Conservation (phyloP, 2,113 vertebrate genomes). For the Prunella fulvescens region DNA sequence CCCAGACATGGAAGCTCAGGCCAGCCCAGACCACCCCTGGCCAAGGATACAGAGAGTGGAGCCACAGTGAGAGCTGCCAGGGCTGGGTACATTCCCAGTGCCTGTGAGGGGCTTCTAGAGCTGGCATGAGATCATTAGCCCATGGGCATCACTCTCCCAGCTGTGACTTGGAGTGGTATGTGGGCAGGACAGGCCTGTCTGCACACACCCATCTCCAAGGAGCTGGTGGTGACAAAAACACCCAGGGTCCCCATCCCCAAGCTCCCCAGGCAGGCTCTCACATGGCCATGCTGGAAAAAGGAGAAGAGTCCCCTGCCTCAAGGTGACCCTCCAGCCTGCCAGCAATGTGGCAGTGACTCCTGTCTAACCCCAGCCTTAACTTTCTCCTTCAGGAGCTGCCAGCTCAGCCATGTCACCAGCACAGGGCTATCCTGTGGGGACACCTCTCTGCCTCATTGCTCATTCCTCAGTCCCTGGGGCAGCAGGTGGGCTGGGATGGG, state of each 20-base stretch:
- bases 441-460: not conserved
- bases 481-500: not conserved
- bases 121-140: not conserved
- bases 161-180: not conserved
- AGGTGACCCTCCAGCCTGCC: not conserved
- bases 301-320: not conserved
- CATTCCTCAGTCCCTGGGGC: rapidly evolving
- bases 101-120: not conserved
- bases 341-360: not conserved
- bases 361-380: not conserved
- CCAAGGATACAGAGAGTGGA: not conserved
- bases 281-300: not conserved
- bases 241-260: not conserved
- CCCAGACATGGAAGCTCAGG: not conserved
- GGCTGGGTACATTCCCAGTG: not conserved
- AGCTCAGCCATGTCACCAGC: not conserved
- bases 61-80: not conserved
- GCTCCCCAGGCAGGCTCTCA: not conserved
- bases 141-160: not conserved
- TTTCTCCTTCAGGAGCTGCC: not conserved
- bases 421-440: not conserved
- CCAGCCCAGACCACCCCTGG: not conserved
- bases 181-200: not conserved
- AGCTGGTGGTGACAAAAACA: not conserved
- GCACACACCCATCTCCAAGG: not conserved